These are phyloP conservation scores for Neolamprologus ventralis DNA, from an alignment of 2,113 vertebrate species.

Conservation along the genomic window DNA sequence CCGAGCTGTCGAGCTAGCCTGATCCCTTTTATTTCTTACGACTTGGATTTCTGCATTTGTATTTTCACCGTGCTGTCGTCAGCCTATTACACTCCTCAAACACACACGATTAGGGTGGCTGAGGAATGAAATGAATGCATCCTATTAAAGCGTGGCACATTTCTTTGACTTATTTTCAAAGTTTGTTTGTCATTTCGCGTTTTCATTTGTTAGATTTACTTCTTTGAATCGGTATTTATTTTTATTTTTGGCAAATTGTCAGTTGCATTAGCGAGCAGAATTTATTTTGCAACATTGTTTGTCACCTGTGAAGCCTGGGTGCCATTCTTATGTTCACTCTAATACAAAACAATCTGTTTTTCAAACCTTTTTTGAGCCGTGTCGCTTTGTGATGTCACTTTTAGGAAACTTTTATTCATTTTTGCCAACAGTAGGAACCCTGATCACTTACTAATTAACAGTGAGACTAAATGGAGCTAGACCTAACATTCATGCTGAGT, in stretches of 20 bases:
- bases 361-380: neutral
- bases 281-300: neutral
- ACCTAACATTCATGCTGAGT: neutral
- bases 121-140: neutral
- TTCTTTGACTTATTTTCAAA: neutral
- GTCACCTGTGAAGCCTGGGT: neutral
- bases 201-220: neutral
- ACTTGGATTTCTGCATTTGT: slow-evolving; percentile 5
- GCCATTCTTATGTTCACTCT: neutral
- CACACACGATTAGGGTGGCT: neutral
- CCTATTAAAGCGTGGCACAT: neutral
- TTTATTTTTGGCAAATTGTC: neutral
- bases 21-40: slow-evolving; percentile 21
- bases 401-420: neutral
- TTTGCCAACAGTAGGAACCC: neutral
- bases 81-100: neutral
- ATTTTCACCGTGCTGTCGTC: neutral
- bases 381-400: neutral
- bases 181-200: neutral
- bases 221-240: neutral
- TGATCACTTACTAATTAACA: neutral
- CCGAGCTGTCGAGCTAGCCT: neutral
- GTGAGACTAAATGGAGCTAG: neutral
- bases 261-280: neutral
- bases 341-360: neutral